Percentiles rank a stretch among this genome's conserved stretches.
These are phyloP conservation scores for Aspidapion aeneum DNA, from an alignment of 2,888 invertebrate genomes.

Conservation along the genomic window DNA sequence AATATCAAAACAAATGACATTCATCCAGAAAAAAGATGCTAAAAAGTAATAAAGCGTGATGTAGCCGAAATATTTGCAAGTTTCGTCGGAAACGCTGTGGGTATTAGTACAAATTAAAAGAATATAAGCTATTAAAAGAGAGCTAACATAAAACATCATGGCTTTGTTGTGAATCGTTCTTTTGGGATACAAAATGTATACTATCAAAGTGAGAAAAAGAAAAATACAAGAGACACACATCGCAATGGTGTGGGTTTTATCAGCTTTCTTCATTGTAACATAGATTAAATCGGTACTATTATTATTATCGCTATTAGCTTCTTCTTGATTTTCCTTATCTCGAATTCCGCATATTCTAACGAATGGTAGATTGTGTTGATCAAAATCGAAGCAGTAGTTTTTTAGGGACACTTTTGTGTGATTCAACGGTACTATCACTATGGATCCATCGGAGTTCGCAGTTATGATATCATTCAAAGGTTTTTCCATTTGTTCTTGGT, in stretches of 20 bases:
- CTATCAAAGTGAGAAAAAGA: constrained; percentile 65
- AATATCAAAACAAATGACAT: constrained; percentile 83
- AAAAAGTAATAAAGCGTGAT: constrained; percentile 73
- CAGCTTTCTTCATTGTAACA: no score
- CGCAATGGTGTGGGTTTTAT: not conserved
- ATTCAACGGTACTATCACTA: not conserved
- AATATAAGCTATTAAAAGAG: constrained; percentile 62
- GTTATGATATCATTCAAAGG: no score
- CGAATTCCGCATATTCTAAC: not conserved
- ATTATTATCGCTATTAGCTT: no score
- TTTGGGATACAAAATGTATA: constrained; percentile 69
- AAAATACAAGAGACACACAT: constrained; percentile 43
- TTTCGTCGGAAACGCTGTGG: not conserved
- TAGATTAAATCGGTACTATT: no score
- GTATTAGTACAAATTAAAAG: constrained; percentile 53
- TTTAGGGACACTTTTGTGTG: not conserved
- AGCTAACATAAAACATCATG: constrained; percentile 68
- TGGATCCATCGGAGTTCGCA: not conserved
- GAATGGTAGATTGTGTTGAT: not conserved
- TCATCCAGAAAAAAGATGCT: constrained; percentile 84
- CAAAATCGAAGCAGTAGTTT: not conserved
- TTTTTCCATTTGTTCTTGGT: not conserved
- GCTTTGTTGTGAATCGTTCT: constrained; percentile 75
- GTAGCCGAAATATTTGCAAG: constrained; percentile 57
- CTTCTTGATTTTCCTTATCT: not conserved